These are phyloP conservation scores for Haliclona indistincta DNA, from an alignment of 37 sponge, comb jelly and placozoan species.

Conservation along the genomic window DNA sequence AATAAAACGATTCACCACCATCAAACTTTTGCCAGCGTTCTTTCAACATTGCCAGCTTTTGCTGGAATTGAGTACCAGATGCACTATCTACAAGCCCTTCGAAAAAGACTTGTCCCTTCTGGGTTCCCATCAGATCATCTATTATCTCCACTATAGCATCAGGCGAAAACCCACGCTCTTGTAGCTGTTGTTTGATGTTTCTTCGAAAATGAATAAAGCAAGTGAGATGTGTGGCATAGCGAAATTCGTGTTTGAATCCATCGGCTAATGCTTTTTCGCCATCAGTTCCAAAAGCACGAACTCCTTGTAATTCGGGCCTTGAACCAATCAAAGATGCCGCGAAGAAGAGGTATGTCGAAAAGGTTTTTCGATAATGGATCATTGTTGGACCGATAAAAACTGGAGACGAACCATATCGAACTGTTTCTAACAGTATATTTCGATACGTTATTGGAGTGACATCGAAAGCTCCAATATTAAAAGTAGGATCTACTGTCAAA, in stretches of 20 bases:
- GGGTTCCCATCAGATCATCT: constrained; percentile 19
- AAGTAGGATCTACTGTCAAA: constrained; percentile 56
- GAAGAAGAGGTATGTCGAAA: constrained; percentile 32
- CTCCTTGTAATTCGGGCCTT: constrained; percentile 25
- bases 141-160: constrained; percentile 1
- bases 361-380: constrained; percentile 38
- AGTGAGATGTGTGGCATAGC: constrained; percentile 19
- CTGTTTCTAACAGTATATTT: constrained; percentile 25
- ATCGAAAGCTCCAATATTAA: constrained; percentile 46
- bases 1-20: background rate
- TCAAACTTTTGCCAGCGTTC: background rate
- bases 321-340: constrained; percentile 32
- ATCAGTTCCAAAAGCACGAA: constrained; percentile 44
- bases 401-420: constrained; percentile 9
- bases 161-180: constrained; percentile 3
- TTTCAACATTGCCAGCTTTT: background rate
- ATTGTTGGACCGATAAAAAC: constrained; percentile 36
- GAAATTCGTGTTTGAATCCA: constrained; percentile 42
- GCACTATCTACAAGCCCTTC: constrained; percentile 43
- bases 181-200: constrained; percentile 33
- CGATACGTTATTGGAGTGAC: constrained; percentile 50
- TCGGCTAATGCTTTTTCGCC: constrained; percentile 29
- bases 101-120: constrained; percentile 3
- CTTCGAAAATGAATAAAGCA: constrained; percentile 41
- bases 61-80: background rate